phyloP scores from a whole-genome alignment of 2,888 invertebrate genomes.

The Pegoplata infirma region DNA sequence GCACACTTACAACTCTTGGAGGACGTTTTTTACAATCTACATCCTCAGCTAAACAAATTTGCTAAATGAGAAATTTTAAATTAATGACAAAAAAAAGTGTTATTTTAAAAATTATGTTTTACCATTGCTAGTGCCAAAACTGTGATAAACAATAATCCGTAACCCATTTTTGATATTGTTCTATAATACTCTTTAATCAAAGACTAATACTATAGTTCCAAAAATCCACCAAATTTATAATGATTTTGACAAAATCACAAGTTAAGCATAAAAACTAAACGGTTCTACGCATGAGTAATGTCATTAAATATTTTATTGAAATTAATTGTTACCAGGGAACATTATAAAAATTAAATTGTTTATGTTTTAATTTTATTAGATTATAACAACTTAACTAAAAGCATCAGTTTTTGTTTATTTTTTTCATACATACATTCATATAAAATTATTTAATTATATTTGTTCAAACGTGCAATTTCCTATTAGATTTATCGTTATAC shows the following conservation, averaged over 20 bases:
- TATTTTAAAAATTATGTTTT: neutral
- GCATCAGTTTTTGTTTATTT: too few species aligned
- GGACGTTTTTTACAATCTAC: constrained; percentile 31
- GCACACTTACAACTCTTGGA: constrained; percentile 31
- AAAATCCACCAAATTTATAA: constrained; percentile 25
- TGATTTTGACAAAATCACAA: constrained; percentile 2
- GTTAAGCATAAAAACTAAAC: neutral
- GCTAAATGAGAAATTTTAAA: too few species aligned
- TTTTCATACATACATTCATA: too few species aligned
- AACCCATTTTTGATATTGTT: constrained; percentile 1
- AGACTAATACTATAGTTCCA: neutral
- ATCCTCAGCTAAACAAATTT: neutral
- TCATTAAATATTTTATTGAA: constrained; percentile 2
- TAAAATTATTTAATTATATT: neutral
- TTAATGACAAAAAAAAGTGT: constrained; percentile 5
- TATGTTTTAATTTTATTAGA: neutral
- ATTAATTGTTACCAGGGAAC: neutral
- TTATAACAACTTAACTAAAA: constrained; percentile 22
- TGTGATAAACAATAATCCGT: neutral
- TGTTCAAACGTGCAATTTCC: neutral
- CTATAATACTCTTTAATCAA: neutral
- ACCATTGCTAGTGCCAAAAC: neutral
- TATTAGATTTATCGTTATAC: neutral
- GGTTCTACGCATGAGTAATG: constrained; percentile 12
- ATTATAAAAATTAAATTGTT: neutral